Conservation (phyloP, 2,888 invertebrate genomes). For the Sycophila texana region DNA sequence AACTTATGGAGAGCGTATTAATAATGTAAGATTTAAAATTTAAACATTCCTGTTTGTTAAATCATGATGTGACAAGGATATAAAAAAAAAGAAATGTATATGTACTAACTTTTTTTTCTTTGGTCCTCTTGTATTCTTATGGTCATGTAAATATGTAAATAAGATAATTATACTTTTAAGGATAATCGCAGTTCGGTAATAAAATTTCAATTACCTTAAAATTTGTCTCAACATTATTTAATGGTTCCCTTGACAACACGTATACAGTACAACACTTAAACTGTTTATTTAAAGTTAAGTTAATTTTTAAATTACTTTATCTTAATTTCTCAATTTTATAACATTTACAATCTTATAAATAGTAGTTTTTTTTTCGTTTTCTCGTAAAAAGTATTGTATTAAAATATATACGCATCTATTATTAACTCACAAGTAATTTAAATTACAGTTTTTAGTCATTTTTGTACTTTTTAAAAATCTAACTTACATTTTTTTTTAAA, state of each 20-base stretch:
- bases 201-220: slow-evolving; percentile 56
- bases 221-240: neutral
- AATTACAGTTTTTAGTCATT: too few species aligned
- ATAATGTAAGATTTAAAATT: slow-evolving; percentile 52
- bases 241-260: neutral
- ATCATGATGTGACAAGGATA: slow-evolving; percentile 56
- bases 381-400: too few species aligned
- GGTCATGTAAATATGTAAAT: slow-evolving; percentile 70
- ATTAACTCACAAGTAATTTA: too few species aligned
- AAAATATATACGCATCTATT: too few species aligned
- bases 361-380: too few species aligned
- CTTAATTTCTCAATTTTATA: too few species aligned
- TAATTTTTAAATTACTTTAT: too few species aligned
- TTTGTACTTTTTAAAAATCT: too few species aligned
- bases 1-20: slow-evolving; percentile 43
- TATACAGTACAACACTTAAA: neutral
- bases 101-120: slow-evolving; percentile 46
- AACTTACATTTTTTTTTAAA: neutral
- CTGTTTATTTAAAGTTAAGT: too few species aligned
- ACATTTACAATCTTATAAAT: too few species aligned
- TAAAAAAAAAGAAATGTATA: slow-evolving; percentile 26
- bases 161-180: slow-evolving; percentile 60
- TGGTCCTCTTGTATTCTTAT: slow-evolving; percentile 41
- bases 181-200: slow-evolving; percentile 60
- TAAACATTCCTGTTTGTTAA: slow-evolving; percentile 68